Evolutionary conservation across 2,888 invertebrate genomes (phyloP), one percentile per base, ranked within the genome.

Genomic region (Agrotis ipsilon): DNA sequence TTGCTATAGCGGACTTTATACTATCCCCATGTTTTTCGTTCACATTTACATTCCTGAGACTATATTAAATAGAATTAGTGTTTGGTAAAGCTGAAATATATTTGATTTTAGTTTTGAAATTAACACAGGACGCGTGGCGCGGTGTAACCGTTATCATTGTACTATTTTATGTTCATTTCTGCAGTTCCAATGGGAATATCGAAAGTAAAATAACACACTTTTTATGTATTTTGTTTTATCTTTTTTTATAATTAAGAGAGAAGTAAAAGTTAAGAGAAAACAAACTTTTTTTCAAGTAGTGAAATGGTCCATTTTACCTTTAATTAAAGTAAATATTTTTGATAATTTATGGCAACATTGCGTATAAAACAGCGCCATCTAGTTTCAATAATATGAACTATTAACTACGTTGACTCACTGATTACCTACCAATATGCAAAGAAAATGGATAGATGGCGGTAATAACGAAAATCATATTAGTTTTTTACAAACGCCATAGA

Each of bases 1-100:
- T 90, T 90, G 94, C 94, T 85, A 96, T 73, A 14, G 0, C 16
- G 6, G 6, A 1, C 4, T 39, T 43, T 51, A 6, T 16, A 57
- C 45, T 64, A 82, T 63, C 83, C 82, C 73, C 46, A 63, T 52
- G 0, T 45, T 46, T 21, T 21, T 11, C 39, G 24, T 16, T 39
- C 11, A 18, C 4, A 7, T 49, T 27, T 51, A 0, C 3, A 13
- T 59, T 21, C 48, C 7, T 14, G 6, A 43, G 43, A 48, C 11
- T 18, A n/a, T 13, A 18, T 19, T 18, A n/a, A 13, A 13, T 9
- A 51, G 18, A 46, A 21, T 21, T 27, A 32, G 43, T 18, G 1
- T 27, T 19, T 19, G 63, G 5, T 19, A 7, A 7, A 59, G 18
- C 11, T 19, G 7, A 3, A 16, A 24, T 0, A n/a, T n/a, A n/a